phyloP scores from a whole-genome alignment of 2,888 invertebrate genomes.

The Drosophila gaucha region DNA sequence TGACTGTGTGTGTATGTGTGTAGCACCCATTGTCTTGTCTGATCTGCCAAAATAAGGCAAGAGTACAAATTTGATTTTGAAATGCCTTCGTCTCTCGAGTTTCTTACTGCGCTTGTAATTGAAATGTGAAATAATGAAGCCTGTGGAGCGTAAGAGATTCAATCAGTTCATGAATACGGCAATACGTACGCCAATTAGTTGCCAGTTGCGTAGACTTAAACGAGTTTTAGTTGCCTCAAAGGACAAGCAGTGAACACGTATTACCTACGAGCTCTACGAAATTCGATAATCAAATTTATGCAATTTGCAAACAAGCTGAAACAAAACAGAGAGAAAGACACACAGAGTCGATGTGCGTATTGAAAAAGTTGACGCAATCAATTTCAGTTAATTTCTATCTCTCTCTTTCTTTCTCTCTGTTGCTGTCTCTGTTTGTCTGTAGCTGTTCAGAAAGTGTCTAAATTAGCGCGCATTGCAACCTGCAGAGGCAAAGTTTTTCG shows the following conservation, averaged over 20 bases:
- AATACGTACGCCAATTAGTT: constrained; percentile 56
- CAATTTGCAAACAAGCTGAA: constrained; percentile 67
- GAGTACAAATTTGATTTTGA: constrained; percentile 66
- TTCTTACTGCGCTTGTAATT: constrained; percentile 57
- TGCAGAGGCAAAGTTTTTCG: constrained; percentile 70
- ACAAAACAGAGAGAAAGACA: constrained; percentile 49
- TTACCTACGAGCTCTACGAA: constrained; percentile 17
- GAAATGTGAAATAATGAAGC: constrained; percentile 79
- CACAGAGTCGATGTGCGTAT: constrained; percentile 20
- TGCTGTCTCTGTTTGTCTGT: neutral
- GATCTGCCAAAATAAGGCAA: constrained; percentile 49
- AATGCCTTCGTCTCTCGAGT: constrained; percentile 33
- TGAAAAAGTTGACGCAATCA: constrained; percentile 72
- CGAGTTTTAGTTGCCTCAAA: constrained; percentile 47
- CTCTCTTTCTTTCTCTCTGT: constrained; percentile 1
- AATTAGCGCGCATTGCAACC: constrained; percentile 72
- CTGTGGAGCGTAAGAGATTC: constrained; percentile 65
- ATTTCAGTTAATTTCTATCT: constrained; percentile 53
- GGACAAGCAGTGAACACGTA: constrained; percentile 34
- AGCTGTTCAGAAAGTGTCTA: constrained; percentile 36
- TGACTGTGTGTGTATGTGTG: neutral
- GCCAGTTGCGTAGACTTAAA: constrained; percentile 49
- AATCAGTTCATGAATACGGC: constrained; percentile 66
- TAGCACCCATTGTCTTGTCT: constrained; percentile 53
- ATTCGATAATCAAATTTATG: constrained; percentile 69